phyloP scores from a whole-genome alignment of 2,797 vertebrate species.

The Lacerta bilineata region DNA sequence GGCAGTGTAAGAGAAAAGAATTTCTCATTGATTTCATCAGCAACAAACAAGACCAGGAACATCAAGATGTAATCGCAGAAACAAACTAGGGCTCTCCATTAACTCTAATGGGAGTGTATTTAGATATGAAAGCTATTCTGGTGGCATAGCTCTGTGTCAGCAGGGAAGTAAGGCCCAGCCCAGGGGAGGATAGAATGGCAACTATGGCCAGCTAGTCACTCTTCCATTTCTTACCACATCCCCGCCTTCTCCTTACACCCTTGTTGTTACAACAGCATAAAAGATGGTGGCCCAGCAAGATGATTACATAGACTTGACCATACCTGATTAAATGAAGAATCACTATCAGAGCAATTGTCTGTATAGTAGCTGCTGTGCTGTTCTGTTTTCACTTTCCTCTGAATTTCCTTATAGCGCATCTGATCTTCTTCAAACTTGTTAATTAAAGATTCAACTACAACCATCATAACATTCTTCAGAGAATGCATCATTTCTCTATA shows the following conservation, averaged over 20 bases:
- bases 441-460: constrained; percentile 90
- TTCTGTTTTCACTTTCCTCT: constrained; percentile 80
- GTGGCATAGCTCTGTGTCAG: neutral
- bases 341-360: constrained; percentile 96
- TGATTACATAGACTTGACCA: neutral
- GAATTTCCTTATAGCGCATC: constrained; percentile 84
- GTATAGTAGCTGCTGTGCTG: constrained; percentile 81
- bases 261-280: neutral
- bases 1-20: constrained; percentile 16
- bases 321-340: constrained; percentile 95
- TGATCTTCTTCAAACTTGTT: constrained; percentile 93
- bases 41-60: neutral
- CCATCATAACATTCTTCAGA: constrained; percentile 90
- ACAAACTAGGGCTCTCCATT: neutral
- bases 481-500: constrained; percentile 94
- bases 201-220: neutral
- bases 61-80: neutral
- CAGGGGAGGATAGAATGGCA: neutral
- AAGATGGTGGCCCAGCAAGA: neutral
- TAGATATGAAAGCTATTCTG: constrained; percentile 3
- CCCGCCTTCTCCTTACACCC: neutral
- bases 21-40: constrained; percentile 22
- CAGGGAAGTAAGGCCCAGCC: neutral
- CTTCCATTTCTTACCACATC: neutral
- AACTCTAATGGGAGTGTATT: neutral